Evolutionary conservation across 2,113 vertebrate genomes (phyloP).

Genomic region (Dolichallabes microphthalmus): DNA sequence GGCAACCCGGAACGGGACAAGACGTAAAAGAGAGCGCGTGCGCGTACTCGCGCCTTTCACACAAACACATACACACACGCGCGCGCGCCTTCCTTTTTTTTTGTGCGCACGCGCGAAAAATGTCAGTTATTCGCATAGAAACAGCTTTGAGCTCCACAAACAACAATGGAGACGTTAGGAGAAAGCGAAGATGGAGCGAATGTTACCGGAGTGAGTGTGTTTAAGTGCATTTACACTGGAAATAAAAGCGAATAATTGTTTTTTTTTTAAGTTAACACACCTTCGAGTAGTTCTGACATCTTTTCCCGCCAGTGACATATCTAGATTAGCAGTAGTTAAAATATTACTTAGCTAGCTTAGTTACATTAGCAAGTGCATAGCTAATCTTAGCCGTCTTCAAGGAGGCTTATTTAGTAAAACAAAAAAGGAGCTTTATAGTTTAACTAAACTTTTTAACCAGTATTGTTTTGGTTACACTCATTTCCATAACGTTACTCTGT

Average conservation of each 20-base stretch:
- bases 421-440: too few species aligned
- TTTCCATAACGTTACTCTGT: not conserved
- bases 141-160: not conserved
- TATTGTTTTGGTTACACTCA: not conserved
- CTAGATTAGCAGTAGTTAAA: not conserved
- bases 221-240: not conserved
- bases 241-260: not conserved
- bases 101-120: constrained; percentile 25
- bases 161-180: constrained; percentile 57
- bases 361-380: constrained; percentile 32
- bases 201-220: constrained; percentile 41
- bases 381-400: not conserved
- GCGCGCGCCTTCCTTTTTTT: not conserved
- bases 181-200: constrained; percentile 1
- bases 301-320: not conserved
- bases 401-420: not conserved
- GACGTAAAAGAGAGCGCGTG: not conserved
- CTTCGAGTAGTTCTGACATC: not conserved
- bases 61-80: too few species aligned
- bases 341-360: constrained; percentile 12
- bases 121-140: constrained; percentile 42
- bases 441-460: too few species aligned
- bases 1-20: not conserved
- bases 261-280: not conserved
- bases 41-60: not conserved